phyloP scores from a whole-genome alignment of 2,888 invertebrate genomes.

The Acrocera orbiculus region DNA sequence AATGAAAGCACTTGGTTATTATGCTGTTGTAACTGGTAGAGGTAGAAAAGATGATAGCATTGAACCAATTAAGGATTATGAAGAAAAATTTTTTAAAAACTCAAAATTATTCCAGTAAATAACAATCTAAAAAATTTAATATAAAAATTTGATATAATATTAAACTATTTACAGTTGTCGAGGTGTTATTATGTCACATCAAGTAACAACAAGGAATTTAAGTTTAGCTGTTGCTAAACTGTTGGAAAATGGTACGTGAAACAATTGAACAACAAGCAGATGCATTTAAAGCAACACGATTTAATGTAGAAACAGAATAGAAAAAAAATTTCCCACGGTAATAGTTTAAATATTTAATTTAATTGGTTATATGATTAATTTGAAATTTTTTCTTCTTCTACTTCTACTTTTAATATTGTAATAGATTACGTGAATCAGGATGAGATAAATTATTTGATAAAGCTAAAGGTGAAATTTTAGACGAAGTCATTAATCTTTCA shows the following conservation, averaged over 20 bases:
- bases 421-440: conserved; percentile 79
- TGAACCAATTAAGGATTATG: conserved; percentile 81
- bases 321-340: conserved; percentile 92
- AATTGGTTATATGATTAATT: too few relatives aligned
- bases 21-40: conserved; percentile 95
- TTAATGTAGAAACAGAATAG: conserved; percentile 99
- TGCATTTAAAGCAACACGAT: conserved; percentile 89
- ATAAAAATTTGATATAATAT: too few relatives aligned
- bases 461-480: conserved; percentile 87
- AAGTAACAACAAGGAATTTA: conserved; percentile 76
- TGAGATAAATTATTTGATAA: conserved; percentile 95
- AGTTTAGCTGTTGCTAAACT: conserved; percentile 95
- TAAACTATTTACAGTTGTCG: conserved; percentile 44
- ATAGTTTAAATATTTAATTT: too few relatives aligned
- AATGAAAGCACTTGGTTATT: conserved; percentile 98
- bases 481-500: conserved; percentile 86
- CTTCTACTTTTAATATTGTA: too few relatives aligned
- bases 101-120: conserved; percentile 84
- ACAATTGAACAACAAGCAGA: conserved; percentile 98
- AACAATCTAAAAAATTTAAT: too few relatives aligned
- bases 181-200: conserved; percentile 59
- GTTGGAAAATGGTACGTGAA: conserved; percentile 99
- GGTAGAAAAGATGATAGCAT: conserved; percentile 89
- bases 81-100: conserved; percentile 84
- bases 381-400: too few relatives aligned